Conservation (phyloP, 1,140 invertebrate species). For the Arion vulgaris region DNA sequence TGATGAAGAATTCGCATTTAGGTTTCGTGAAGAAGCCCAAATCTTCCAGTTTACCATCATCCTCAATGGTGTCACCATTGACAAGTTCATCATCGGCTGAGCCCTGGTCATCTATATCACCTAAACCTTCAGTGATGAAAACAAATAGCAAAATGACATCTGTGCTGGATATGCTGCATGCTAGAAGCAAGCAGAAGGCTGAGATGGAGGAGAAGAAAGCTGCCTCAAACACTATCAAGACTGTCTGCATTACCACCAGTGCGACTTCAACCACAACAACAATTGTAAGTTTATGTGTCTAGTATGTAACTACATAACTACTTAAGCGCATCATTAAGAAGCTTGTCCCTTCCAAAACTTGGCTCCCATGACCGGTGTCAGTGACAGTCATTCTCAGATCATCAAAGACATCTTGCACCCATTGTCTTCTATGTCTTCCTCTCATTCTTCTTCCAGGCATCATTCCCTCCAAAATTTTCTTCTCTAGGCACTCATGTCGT, state of each 20-base stretch:
- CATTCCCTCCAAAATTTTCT: too few relatives aligned
- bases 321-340: neutral
- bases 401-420: too few relatives aligned
- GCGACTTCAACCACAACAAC: conserved; percentile 30
- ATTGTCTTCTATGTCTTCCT: too few relatives aligned
- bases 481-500: neutral
- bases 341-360: too few relatives aligned
- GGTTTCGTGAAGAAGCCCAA: conserved; percentile 13
- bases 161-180: conserved; percentile 38
- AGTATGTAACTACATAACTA: too few relatives aligned
- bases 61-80: neutral
- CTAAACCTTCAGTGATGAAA: conserved; percentile 2
- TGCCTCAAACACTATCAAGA: neutral
- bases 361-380: too few relatives aligned
- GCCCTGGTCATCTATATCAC: neutral
- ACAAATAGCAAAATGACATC: conserved; percentile 25
- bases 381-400: too few relatives aligned
- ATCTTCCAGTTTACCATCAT: neutral
- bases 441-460: too few relatives aligned
- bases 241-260: neutral
- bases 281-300: conserved; percentile 24
- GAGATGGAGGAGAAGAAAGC: conserved; percentile 3
- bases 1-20: conserved; percentile 19
- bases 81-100: neutral
- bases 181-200: conserved; percentile 15